Base-by-base conservation (phyloP, 2,797 vertebrate genomes). In the Sarcophilus harrisii region DNA sequence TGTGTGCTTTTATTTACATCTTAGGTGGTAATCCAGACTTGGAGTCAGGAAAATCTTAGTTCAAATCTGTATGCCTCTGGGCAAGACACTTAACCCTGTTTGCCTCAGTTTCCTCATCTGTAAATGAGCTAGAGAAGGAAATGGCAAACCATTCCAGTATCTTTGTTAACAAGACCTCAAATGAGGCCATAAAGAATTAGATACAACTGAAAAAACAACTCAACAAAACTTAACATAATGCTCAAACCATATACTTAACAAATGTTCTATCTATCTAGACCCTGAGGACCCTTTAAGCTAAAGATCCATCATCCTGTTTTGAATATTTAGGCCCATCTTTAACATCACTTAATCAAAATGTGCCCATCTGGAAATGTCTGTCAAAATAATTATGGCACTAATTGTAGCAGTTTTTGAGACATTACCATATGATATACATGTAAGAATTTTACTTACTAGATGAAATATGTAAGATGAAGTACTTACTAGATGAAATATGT, bases 291-390 rank as follows among this genome's bases (percentile, higher is more conserved):
- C n/a, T 81, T 21, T 81, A 81, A 81, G n/a, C 66, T 81, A 45
- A 81, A 81, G n/a, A 38, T 81, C 18, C 6, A 9, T 45, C n/a
- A 81, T 45, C n/a, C 5, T 81, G 10, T 24, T 81, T 81, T 81
- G 52, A 2, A 95, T 94, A 96, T 93, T 95, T 94, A 92, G 95
- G 95, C 97, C n/a, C 91, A 60, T 57, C 93, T 95, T 97, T 93
- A 59, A 94, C 73, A 95, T 94, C 94, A 90, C 87, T 93, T 91
- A 96, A 93, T 96, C 96, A 91, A 94, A 95, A 91, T 21, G 49
- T 81, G 96, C 91, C 58, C 12, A 95, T 90, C 59, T 92, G 66
- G 93, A 94, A 96, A 92, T 94, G n/a, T 57, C 91, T 96, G 55
- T 95, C 90, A 94, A 29, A 87, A 95, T 95, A 66, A 96, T 95